Evolutionary conservation across 2,888 invertebrate genomes (phyloP).

Genomic region (Apamea monoglypha): DNA sequence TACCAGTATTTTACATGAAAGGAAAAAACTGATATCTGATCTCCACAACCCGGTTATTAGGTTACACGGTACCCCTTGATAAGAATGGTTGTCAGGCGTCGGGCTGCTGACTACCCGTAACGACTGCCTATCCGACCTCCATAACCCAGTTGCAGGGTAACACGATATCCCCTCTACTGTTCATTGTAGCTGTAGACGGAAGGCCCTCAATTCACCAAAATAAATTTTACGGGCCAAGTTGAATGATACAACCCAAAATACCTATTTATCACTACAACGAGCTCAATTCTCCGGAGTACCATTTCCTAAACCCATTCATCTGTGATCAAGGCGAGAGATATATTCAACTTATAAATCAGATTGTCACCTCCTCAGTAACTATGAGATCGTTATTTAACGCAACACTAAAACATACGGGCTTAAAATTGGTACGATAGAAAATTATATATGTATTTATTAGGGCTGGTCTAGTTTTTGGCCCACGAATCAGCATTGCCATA

Average conservation of each 20-base stretch:
- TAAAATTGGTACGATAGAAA: not conserved
- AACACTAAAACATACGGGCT: constrained; percentile 12
- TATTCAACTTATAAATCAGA: constrained; percentile 40
- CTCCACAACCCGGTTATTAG: too few species aligned
- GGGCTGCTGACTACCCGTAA: too few species aligned
- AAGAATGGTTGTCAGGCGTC: too few species aligned
- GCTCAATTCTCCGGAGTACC: not conserved
- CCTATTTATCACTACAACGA: constrained; percentile 11
- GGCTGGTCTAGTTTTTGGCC: not conserved
- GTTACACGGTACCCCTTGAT: too few species aligned
- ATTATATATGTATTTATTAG: too few species aligned
- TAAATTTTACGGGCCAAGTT: not conserved
- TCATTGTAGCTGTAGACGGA: not conserved
- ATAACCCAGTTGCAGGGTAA: too few species aligned
- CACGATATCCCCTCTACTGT: not conserved
- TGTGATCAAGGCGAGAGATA: constrained; percentile 24
- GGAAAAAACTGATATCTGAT: too few species aligned
- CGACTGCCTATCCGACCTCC: too few species aligned
- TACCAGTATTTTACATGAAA: too few species aligned
- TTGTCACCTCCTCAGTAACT: constrained; percentile 32
- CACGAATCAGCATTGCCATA: not conserved
- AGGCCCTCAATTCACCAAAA: not conserved
- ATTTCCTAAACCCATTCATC: constrained; percentile 20
- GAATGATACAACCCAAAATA: constrained; percentile 1
- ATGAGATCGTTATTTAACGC: constrained; percentile 30